phyloP scores from a whole-genome alignment of 1,140 invertebrate genomes.

The Drosophila triauraria region DNA sequence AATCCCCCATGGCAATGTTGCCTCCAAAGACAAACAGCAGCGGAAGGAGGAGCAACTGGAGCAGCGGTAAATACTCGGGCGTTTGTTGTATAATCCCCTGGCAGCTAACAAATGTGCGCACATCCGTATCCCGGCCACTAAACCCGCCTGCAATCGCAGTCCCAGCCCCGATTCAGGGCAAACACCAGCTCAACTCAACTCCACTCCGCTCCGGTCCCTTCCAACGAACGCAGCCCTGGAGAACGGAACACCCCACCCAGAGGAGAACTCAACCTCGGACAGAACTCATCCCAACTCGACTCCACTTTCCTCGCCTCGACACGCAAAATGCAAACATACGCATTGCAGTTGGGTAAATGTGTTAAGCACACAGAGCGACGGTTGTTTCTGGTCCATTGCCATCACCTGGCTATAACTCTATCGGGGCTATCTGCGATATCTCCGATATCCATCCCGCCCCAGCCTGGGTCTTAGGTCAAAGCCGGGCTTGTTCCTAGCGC shows the following conservation, averaged over 20 bases:
- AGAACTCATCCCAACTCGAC: constrained; percentile 20
- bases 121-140: constrained; percentile 71
- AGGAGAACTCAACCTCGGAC: constrained; percentile 3
- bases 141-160: constrained; percentile 43
- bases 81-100: constrained; percentile 75
- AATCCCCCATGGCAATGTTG: constrained; percentile 50
- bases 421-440: constrained; percentile 44
- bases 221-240: constrained; percentile 8
- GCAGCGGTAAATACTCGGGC: constrained; percentile 65
- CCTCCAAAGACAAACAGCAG: constrained; percentile 43
- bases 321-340: constrained; percentile 77
- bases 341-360: constrained; percentile 76
- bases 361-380: constrained; percentile 60
- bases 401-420: constrained; percentile 73
- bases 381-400: constrained; percentile 70
- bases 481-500: constrained; percentile 40
- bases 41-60: constrained; percentile 5
- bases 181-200: constrained; percentile 41
- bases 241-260: neutral
- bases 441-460: constrained; percentile 2
- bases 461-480: constrained; percentile 17
- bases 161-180: constrained; percentile 41
- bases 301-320: constrained; percentile 50
- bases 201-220: neutral
- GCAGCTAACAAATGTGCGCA: constrained; percentile 78